A percentile compares a stretch with the other conserved stretches of the same genome.
These are phyloP conservation scores for Circaetus cinerascens DNA, from an alignment of 2,113 vertebrate species.

Conservation along the genomic window DNA sequence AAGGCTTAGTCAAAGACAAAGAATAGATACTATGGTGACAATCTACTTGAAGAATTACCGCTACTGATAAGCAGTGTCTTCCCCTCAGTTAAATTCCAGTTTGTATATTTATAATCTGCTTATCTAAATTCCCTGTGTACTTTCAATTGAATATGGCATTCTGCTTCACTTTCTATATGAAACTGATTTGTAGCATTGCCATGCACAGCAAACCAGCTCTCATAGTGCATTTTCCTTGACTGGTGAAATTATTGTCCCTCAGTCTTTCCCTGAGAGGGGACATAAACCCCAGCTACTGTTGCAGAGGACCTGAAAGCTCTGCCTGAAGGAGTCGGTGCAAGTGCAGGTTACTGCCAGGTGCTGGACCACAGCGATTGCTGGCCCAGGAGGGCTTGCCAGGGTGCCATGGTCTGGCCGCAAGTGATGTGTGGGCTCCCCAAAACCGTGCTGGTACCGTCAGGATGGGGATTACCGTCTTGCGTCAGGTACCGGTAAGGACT, in stretches of 20 bases:
- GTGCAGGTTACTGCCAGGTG: neutral
- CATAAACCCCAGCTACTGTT: rapidly evolving
- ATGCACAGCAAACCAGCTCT: neutral
- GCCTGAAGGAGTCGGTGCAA: neutral
- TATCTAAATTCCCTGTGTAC: neutral
- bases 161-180: neutral
- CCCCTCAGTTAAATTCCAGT: neutral
- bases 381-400: neutral
- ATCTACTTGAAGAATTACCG: neutral
- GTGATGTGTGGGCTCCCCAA: rapidly evolving
- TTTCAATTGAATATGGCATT: neutral
- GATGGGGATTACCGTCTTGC: neutral
- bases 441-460: rapidly evolving
- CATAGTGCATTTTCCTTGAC: rapidly evolving
- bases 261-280: neutral
- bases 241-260: neutral
- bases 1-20: neutral
- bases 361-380: rapidly evolving
- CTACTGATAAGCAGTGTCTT: neutral
- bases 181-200: neutral
- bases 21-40: neutral
- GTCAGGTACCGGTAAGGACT: neutral
- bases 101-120: neutral
- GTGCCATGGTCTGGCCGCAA: neutral
- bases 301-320: neutral